Percentiles rank a stretch among this genome's conserved stretches.
Evolutionary conservation across 2,888 invertebrate genomes (phyloP).

Genomic region (Rhingia rostrata): DNA sequence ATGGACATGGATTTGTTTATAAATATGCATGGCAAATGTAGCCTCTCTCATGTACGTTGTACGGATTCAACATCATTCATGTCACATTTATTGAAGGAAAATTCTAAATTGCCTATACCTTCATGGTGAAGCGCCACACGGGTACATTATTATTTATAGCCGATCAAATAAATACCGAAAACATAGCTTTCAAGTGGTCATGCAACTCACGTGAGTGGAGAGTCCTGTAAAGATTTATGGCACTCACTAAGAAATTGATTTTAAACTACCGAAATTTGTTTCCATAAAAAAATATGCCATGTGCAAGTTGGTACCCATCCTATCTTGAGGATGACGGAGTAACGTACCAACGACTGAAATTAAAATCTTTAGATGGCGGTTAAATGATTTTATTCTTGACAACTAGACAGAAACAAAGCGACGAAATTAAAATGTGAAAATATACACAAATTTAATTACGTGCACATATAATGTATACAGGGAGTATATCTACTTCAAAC

Average conservation of each 20-base stretch:
- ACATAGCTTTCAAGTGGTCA: conserved; percentile 48
- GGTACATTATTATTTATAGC: conserved; percentile 69
- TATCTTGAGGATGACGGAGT: neutral
- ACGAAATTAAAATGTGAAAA: conserved; percentile 30
- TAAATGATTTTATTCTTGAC: conserved; percentile 42
- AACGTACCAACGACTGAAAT: conserved; percentile 27
- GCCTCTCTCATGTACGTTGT: conserved; percentile 18
- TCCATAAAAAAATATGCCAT: neutral
- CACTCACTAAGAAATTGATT: conserved; percentile 43
- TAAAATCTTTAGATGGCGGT: conserved; percentile 34
- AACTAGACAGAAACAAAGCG: conserved; percentile 25
- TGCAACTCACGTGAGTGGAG: conserved; percentile 31
- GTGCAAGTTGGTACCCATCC: neutral
- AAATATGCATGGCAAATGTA: conserved; percentile 41
- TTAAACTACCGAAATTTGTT: neutral
- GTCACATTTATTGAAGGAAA: conserved; percentile 47
- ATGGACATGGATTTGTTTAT: conserved; percentile 52
- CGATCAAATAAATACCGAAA: conserved; percentile 58
- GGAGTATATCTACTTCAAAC: conserved; percentile 9
- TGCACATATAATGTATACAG: neutral
- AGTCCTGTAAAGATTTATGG: conserved; percentile 49
- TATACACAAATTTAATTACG: neutral
- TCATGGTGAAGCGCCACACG: conserved; percentile 40
- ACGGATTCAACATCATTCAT: conserved; percentile 53
- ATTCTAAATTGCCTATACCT: conserved; percentile 57